These are phyloP conservation scores for Byasa hedistus DNA, from an alignment of 2,888 invertebrate species.

Conservation along the genomic window DNA sequence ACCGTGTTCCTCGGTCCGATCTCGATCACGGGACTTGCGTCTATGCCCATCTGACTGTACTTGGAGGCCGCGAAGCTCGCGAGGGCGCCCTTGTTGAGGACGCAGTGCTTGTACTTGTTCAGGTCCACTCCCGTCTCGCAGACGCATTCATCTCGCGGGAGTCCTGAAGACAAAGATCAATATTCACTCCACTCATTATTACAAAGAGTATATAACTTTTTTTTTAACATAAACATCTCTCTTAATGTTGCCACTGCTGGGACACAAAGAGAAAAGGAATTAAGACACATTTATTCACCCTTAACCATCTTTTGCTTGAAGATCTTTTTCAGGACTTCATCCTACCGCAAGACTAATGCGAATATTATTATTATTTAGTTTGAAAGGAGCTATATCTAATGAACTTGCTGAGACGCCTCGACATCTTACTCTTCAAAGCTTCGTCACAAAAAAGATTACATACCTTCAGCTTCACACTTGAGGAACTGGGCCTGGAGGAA, in stretches of 20 bases:
- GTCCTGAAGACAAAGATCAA: conserved; percentile 34
- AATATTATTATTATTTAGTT: too few species aligned
- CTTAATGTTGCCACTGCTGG: too few species aligned
- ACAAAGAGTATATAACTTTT: not conserved
- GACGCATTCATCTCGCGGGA: conserved; percentile 39
- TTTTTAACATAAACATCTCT: too few species aligned
- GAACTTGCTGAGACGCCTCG: too few species aligned
- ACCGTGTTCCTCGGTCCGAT: conserved; percentile 42
- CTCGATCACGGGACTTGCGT: conserved; percentile 42
- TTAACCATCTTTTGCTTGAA: too few species aligned
- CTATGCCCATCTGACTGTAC: conserved; percentile 40
- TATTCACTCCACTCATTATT: not conserved
- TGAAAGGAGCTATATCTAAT: too few species aligned
- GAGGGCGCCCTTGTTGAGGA: conserved; percentile 37
- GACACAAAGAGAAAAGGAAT: too few species aligned
- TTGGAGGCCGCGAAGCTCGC: conserved; percentile 38
- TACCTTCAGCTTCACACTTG: conserved; percentile 56
- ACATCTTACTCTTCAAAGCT: too few species aligned
- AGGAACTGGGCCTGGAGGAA: conserved; percentile 55
- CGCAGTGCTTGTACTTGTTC: conserved; percentile 40
- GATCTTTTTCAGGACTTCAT: too few species aligned
- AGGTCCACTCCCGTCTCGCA: conserved; percentile 44
- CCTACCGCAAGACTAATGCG: too few species aligned
- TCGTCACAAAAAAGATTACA: not conserved
- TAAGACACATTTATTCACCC: too few species aligned